Conservation (phyloP, 2,113 vertebrate species). For the Haemorhous mexicanus region DNA sequence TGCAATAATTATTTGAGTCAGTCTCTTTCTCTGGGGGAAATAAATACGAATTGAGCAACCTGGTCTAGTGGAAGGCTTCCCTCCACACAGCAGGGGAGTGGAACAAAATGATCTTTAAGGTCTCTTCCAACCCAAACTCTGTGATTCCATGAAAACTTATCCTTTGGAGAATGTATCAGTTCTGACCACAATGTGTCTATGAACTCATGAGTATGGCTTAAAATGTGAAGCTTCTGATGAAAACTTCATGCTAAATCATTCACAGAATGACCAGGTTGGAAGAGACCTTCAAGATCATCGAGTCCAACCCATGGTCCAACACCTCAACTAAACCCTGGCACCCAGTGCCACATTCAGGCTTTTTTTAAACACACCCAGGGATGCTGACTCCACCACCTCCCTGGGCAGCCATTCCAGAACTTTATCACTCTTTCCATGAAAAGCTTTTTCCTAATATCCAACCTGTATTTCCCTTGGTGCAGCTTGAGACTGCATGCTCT, state of each 20-base stretch:
- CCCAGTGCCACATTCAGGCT: neutral
- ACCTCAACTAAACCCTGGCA: neutral
- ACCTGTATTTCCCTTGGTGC: neutral
- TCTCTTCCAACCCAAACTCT: neutral
- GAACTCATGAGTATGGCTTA: rapidly evolving
- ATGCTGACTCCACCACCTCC: neutral
- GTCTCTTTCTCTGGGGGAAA: neutral
- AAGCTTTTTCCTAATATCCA: neutral
- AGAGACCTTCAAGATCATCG: neutral
- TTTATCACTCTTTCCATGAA: neutral
- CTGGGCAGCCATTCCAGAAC: neutral
- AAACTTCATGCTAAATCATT: neutral
- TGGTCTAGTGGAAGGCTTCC: neutral
- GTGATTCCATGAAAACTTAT: neutral
- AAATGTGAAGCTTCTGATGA: neutral
- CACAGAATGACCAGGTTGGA: neutral
- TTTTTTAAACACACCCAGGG: neutral
- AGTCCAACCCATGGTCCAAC: neutral
- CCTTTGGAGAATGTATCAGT: neutral
- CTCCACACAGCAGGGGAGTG: neutral
- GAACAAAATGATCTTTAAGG: neutral
- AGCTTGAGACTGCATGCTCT: neutral
- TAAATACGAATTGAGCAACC: neutral
- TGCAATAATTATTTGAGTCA: neutral
- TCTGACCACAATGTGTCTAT: neutral